Evolutionary conservation across 1,140 invertebrate species (phyloP).

Genomic region (Adelges cooleyi): DNA sequence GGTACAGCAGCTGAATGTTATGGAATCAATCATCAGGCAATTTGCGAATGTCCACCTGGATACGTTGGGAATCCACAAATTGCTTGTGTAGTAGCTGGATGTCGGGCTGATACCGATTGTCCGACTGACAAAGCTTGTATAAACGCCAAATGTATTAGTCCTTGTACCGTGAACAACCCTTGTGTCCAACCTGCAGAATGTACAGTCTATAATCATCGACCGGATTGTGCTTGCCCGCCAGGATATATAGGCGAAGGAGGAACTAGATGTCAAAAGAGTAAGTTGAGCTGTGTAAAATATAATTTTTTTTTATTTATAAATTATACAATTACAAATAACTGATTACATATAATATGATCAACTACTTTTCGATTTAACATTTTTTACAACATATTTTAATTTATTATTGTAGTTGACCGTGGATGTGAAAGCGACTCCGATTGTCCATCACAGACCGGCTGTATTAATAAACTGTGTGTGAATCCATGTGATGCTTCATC

Average conservation of each 20-base stretch:
- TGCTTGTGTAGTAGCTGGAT: conserved; percentile 61
- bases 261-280: conserved; percentile 59
- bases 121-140: conserved; percentile 63
- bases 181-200: conserved; percentile 61
- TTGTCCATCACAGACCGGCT: conserved; percentile 69
- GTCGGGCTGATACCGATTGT: conserved; percentile 61
- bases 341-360: background rate
- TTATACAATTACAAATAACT: background rate
- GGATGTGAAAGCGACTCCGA: conserved; percentile 65
- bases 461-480: conserved; percentile 65
- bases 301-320: no score
- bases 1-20: conserved; percentile 61
- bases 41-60: conserved; percentile 69
- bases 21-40: conserved; percentile 61
- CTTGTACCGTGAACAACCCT: conserved; percentile 52
- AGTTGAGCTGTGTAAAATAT: conserved; percentile 30
- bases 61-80: conserved; percentile 67
- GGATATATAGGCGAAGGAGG: conserved; percentile 59
- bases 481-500: conserved; percentile 69
- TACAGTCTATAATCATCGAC: conserved; percentile 58
- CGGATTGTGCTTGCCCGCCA: conserved; percentile 64
- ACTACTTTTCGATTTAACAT: background rate
- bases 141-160: conserved; percentile 64
- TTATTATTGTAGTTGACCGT: conserved; percentile 39
- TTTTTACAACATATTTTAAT: background rate